phyloP scores from a whole-genome alignment of 2,113 vertebrate species.

The Malurus cyaneus region DNA sequence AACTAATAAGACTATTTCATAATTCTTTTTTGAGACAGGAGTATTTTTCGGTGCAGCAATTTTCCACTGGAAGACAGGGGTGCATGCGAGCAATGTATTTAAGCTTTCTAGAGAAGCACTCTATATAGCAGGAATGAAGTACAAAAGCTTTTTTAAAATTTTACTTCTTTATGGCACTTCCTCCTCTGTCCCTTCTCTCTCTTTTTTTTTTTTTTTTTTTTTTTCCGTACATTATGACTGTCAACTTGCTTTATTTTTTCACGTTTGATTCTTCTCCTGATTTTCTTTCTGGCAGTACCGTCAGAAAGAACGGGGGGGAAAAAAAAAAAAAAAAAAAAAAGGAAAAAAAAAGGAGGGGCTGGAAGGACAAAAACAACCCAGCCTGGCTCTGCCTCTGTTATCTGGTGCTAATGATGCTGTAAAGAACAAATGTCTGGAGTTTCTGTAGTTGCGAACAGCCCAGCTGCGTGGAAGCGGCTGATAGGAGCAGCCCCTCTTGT shows the following conservation, averaged over 20 bases:
- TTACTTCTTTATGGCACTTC: not conserved
- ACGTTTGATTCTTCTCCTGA: not conserved
- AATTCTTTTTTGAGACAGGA: not conserved
- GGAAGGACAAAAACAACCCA: not conserved
- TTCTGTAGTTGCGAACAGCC: not conserved
- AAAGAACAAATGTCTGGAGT: not conserved
- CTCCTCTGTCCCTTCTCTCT: not conserved
- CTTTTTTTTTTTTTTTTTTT: not conserved
- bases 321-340: too few relatives aligned
- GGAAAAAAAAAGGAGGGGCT: accelerated
- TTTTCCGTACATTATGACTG: not conserved
- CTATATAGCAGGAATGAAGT: not conserved
- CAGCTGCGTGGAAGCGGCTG: not conserved
- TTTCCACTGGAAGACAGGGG: not conserved
- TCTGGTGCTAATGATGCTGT: not conserved
- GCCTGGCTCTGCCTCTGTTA: not conserved
- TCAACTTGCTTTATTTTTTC: not conserved
- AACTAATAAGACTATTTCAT: not conserved
- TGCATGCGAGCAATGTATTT: not conserved
- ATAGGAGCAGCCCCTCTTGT: not conserved
- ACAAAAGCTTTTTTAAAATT: not conserved
- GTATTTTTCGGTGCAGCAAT: not conserved
- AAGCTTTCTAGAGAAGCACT: not conserved
- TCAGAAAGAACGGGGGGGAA: accelerated
- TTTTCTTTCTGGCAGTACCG: accelerated